Evolutionary conservation across 2,888 invertebrate genomes (phyloP), one percentile per base, ranked within the genome.

Genomic region (Exocentrus adspersus): DNA sequence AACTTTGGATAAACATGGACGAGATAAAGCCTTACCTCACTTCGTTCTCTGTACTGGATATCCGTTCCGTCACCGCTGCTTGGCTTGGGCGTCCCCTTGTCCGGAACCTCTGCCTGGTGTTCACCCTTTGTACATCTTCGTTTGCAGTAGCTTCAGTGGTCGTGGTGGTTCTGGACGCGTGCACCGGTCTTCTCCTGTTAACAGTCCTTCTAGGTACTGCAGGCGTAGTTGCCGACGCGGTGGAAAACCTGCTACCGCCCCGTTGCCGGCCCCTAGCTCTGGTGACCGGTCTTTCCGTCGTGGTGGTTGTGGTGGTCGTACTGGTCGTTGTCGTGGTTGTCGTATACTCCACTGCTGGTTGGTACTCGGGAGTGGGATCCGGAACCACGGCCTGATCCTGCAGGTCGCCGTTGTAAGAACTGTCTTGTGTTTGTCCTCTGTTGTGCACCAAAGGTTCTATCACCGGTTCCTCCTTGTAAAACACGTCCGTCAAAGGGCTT

Each of bases 201-300:
- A 80, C 77, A 1, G 78, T 69, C 4, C 81, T 75, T 58, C 81
- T 79, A n/a, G 67, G 65, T 0, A 83, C 80, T 1, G 83, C 79
- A 86, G 88, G 71, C 83, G 84, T 60, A n/a, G 64, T 52, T 37
- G n/a, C 79, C 1, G 83, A 79, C 86, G 88, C 71, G 84, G 84
- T 60, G 7, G 64, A 48, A 30, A 43, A 61, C 62, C 71, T 72
- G 30, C 60, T 84, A 69, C 87, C 86, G 67, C 87, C 74, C 32
- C 87, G 84, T 24, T 85, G 85, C 28, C 84, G 79, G 51, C 87
- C 67, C 48, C 74, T 70, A 7, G 52, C 64, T 45, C 81, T 76
- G 9, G 79, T 65, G 17, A 80, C 70, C n/a, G 69, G 67, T 42
- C 46, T 67, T 54, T 54, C 65, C 6, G 67, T 69, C 1, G 70